Evolutionary conservation across 2,797 vertebrate genomes (phyloP).

Genomic region (Merluccius polli): DNA sequence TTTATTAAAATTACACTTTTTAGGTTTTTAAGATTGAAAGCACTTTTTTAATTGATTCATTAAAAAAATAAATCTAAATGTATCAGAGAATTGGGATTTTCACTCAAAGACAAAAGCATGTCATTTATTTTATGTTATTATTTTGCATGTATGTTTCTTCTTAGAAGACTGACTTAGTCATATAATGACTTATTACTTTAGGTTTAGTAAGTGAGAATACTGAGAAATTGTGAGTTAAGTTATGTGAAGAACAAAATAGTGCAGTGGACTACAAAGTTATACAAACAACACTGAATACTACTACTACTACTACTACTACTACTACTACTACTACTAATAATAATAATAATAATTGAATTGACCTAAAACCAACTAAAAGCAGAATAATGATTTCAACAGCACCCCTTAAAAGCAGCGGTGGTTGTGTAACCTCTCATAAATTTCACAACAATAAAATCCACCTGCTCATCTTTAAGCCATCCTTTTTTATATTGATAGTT

Average conservation of each 20-base stretch:
- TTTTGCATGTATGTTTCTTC: neutral
- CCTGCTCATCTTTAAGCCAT: neutral
- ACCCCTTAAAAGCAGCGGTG: neutral
- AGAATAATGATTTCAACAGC: neutral
- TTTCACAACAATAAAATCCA: neutral
- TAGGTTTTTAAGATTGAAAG: neutral
- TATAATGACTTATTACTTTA: neutral
- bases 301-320: no score
- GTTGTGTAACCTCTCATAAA: conserved; percentile 1
- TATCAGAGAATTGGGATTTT: neutral
- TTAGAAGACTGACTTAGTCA: no score
- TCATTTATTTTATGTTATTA: neutral
- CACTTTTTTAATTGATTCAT: neutral
- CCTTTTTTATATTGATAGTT: conserved; percentile 42
- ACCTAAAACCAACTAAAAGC: neutral
- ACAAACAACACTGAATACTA: neutral
- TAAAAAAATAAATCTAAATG: neutral
- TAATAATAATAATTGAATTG: neutral
- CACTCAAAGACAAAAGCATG: neutral
- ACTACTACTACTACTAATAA: neutral
- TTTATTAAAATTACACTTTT: neutral
- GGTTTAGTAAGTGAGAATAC: neutral
- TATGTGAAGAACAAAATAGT: neutral
- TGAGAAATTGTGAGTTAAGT: neutral
- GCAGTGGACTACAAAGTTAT: neutral